Base-by-base conservation (phyloP, 2,888 invertebrate species). In the Hybos culiciformis region DNA sequence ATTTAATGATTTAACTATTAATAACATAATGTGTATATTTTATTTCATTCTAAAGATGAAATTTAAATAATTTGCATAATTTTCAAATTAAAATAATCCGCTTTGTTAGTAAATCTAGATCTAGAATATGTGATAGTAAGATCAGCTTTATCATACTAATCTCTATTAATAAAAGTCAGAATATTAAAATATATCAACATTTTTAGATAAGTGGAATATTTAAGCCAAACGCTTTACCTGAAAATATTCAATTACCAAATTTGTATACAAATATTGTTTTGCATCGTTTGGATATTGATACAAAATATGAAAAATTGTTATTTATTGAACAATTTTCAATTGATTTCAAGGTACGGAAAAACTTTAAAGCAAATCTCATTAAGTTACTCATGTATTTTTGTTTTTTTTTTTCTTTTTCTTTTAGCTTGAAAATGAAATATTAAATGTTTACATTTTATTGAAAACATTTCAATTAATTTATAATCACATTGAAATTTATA, bases 391-490 rank as follows among this genome's bases (percentile, higher is more conserved):
- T 26, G 7, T 20, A 17, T 9, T 19, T 9, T 29, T 2, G 12
- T 8, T 26, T 1, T 33, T 12, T 23, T 5, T n/a, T 18, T 41
- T n/a, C 2, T 14, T 20, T 29, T 24, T 40, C 15, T 49, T 53
- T 38, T 39, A 66, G 61, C 44, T 67, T 29, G 61, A 78, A 56
- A 75, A 78, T 53, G 74, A 75, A 38, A 70, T 77, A 8, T 61
- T 81, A 2, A 78, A 81, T 52, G 58, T 80, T 37, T 79, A 77
- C 56, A 66, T 80, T 11, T 77, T 78, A 56, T 67, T 86, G 32
- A 80, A 82, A 60, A 78, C 75, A 39, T 66, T 86, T 50, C 74
- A 76, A 49, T 60, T 83, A 5, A 75, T 72, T 18, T 87, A 85
- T 53, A 75, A 78, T 56, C 77, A 79, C 51, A 69, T 69, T 46